These are phyloP conservation scores for Papilio polytes DNA, from an alignment of 1,140 invertebrate genomes.

Conservation along the genomic window DNA sequence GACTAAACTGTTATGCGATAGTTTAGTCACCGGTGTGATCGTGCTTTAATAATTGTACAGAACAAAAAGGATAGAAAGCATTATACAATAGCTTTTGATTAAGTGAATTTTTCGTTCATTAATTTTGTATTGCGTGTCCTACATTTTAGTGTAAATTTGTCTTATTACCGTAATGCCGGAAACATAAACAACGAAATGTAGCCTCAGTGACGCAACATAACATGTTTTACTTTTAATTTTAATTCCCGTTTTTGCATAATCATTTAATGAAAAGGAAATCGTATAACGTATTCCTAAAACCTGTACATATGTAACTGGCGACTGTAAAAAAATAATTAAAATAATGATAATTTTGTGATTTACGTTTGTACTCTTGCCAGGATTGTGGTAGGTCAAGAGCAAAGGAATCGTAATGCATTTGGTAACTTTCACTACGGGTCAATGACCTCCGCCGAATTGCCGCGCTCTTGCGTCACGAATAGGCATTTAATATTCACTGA, in stretches of 20 bases:
- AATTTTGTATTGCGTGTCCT: background rate
- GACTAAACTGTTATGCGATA: too few relatives aligned
- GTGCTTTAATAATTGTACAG: too few relatives aligned
- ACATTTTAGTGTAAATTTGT: too few relatives aligned
- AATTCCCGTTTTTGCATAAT: background rate
- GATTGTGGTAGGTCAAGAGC: conserved; percentile 35
- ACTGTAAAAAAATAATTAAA: background rate
- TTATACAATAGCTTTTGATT: too few relatives aligned
- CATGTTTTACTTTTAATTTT: background rate
- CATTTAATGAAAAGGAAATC: background rate
- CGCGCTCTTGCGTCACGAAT: conserved; percentile 23
- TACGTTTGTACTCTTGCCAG: background rate
- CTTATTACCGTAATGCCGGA: background rate
- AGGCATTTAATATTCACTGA: conserved; percentile 5
- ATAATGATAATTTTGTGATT: background rate
- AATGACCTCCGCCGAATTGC: conserved; percentile 29
- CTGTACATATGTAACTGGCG: background rate
- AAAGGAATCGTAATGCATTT: conserved; percentile 20
- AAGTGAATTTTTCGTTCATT: background rate
- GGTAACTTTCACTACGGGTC: conserved; percentile 35
- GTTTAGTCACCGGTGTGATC: too few relatives aligned
- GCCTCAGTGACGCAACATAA: background rate
- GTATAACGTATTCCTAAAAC: background rate
- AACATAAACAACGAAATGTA: background rate
- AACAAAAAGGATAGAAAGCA: too few relatives aligned